phyloP scores from a whole-genome alignment of 1,140 invertebrate genomes.

The Hyles euphorbiae region DNA sequence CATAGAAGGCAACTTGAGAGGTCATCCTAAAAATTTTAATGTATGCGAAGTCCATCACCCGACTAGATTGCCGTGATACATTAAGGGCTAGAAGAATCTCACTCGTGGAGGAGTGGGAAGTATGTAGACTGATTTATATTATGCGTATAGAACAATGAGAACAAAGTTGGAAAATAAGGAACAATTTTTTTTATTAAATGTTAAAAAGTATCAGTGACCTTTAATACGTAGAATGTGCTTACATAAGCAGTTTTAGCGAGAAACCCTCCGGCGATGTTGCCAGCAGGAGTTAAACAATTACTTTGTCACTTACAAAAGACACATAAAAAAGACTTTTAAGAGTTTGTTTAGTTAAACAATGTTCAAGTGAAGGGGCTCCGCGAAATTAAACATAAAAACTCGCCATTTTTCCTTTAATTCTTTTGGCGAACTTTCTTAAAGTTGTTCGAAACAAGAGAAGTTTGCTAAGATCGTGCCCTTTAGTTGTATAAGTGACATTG shows the following conservation, averaged over 20 bases:
- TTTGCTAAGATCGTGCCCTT: conserved; percentile 22
- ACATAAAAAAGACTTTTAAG: conserved; percentile 1
- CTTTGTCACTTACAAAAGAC: not conserved
- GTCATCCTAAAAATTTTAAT: too few species aligned
- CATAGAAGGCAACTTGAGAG: too few species aligned
- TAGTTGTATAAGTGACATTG: conserved; percentile 22
- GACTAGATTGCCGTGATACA: too few species aligned
- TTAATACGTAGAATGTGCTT: too few species aligned
- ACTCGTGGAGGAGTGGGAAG: too few species aligned
- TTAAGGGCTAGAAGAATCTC: too few species aligned
- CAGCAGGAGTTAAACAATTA: not conserved
- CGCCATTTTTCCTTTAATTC: conserved; percentile 16
- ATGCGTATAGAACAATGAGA: too few species aligned
- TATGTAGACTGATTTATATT: too few species aligned
- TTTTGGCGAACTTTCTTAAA: conserved; percentile 13
- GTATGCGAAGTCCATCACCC: too few species aligned
- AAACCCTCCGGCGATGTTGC: not conserved
- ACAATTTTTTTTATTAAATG: too few species aligned
- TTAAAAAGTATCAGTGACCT: too few species aligned
- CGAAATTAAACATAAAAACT: conserved; percentile 12
- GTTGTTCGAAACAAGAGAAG: conserved; percentile 16
- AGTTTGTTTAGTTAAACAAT: conserved; percentile 12
- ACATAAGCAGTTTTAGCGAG: not conserved
- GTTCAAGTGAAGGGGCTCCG: not conserved
- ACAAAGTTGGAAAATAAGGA: too few species aligned